phyloP scores from a whole-genome alignment of 2,888 invertebrate genomes.

The Rhingia rostrata region DNA sequence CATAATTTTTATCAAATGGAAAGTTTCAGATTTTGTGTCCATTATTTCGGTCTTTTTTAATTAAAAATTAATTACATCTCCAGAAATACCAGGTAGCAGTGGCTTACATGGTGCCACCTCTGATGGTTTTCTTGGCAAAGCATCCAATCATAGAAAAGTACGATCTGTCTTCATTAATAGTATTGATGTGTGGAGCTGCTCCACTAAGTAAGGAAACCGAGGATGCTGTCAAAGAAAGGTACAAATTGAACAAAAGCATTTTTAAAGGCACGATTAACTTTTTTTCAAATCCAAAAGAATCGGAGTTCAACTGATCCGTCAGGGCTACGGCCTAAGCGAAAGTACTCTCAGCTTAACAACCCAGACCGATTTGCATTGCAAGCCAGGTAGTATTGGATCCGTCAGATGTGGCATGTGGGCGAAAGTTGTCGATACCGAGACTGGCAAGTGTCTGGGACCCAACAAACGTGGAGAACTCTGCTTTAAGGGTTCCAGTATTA shows the following conservation, averaged over 20 bases:
- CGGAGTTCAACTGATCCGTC: constrained; percentile 85
- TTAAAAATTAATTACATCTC: not conserved
- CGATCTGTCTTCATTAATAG: constrained; percentile 88
- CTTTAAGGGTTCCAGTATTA: constrained; percentile 90
- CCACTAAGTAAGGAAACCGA: constrained; percentile 90
- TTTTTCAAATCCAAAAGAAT: constrained; percentile 75
- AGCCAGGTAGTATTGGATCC: constrained; percentile 87
- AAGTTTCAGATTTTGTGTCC: no score
- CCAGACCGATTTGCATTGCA: constrained; percentile 81
- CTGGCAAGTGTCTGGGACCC: constrained; percentile 86
- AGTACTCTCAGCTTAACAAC: constrained; percentile 86
- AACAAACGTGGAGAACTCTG: constrained; percentile 91
- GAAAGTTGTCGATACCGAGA: constrained; percentile 87
- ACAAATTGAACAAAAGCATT: not conserved
- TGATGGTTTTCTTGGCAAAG: constrained; percentile 92
- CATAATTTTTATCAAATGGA: no score
- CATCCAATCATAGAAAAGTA: constrained; percentile 90
- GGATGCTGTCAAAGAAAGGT: constrained; percentile 83
- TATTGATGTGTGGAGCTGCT: constrained; percentile 91
- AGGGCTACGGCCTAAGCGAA: constrained; percentile 93
- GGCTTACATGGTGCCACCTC: constrained; percentile 91
- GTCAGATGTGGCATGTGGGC: constrained; percentile 87
- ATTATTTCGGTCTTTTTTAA: no score
- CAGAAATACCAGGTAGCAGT: constrained; percentile 85
- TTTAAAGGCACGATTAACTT: no score